Base-by-base conservation (phyloP, 2,113 vertebrate species). In the Phalacrocorax brasilianus region DNA sequence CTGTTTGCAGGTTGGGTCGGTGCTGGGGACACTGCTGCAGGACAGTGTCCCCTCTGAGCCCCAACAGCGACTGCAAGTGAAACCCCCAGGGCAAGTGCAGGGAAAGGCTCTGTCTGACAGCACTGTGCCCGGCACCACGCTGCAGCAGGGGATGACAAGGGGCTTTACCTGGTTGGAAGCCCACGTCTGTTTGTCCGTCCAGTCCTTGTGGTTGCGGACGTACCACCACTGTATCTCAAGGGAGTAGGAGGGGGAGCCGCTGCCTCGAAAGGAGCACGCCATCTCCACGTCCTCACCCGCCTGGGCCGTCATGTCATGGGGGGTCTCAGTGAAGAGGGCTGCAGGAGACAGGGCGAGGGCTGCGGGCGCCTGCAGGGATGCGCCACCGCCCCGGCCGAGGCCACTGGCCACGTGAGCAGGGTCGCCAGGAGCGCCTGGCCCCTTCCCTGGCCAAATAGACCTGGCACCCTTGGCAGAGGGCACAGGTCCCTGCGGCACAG, bases 181-280 rank as follows among this genome's bases (percentile, higher is more conserved):
- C 98, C 98, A 98, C 0, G 97, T 91, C 95, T 99, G 96, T 95
- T 98, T 98, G 93, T 99, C 98, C 0, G 98, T 97, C 98, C 98
- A 98, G 95, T 98, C 98, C 93, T 87, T 97, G 96, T 98, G 98
- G 96, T 98, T 98, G 86, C 98, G 98, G 87, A 99, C 98, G 77
- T 99, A 99, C 99, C 99, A 99, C 99, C 99, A 99, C 98, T 99
- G 99, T 95, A 99, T 99, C 98, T 99, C 99, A 27, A 99, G 98
- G 13, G 99, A 99, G 97, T 99, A 99, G 91, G 99, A 99, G 4
- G 99, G 98, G 78, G 99, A 98, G 58, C 99, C 98, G 1, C 98
- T 98, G 82, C 99, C 99, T 0, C 99, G 98, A 98, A 99, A 99
- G 84, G 99, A 99, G n/a, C 99, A 99, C 12, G 99, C 99, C 99